phyloP scores from a whole-genome alignment of 2,797 vertebrate species.

The Oreortyx pictus region DNA sequence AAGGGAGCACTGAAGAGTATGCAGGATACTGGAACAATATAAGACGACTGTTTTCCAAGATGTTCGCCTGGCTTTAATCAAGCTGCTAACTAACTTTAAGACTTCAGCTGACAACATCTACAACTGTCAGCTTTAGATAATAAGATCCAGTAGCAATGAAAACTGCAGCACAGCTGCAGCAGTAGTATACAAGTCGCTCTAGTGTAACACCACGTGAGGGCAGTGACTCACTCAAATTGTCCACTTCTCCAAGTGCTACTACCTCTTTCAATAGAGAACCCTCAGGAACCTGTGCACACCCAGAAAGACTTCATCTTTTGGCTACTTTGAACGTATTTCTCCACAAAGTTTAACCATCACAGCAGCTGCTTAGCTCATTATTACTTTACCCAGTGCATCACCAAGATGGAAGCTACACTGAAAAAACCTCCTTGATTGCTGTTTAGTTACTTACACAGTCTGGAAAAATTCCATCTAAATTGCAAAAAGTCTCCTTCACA shows the following conservation, averaged over 20 bases:
- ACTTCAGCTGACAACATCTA: neutral
- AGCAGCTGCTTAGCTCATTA: neutral
- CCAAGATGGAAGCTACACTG: neutral
- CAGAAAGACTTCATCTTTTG: neutral
- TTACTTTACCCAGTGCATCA: neutral
- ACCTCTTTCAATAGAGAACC: neutral
- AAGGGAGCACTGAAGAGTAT: neutral
- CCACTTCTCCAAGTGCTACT: neutral
- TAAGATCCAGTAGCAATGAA: neutral
- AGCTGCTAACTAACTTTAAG: neutral
- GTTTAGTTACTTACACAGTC: neutral
- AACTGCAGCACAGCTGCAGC: neutral
- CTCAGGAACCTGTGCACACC: rapidly evolving
- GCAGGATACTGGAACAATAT: neutral
- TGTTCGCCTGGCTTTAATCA: neutral
- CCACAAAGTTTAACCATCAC: neutral
- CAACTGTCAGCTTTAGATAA: neutral
- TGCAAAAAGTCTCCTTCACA: neutral
- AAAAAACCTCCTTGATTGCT: neutral
- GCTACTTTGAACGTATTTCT: neutral
- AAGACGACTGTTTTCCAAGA: neutral
- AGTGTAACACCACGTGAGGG: neutral
- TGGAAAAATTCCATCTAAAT: neutral
- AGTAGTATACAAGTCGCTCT: neutral
- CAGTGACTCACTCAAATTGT: neutral